Evolutionary conservation across 2,797 vertebrate genomes (phyloP).

Genomic region (Melanotaenia nigrans): DNA sequence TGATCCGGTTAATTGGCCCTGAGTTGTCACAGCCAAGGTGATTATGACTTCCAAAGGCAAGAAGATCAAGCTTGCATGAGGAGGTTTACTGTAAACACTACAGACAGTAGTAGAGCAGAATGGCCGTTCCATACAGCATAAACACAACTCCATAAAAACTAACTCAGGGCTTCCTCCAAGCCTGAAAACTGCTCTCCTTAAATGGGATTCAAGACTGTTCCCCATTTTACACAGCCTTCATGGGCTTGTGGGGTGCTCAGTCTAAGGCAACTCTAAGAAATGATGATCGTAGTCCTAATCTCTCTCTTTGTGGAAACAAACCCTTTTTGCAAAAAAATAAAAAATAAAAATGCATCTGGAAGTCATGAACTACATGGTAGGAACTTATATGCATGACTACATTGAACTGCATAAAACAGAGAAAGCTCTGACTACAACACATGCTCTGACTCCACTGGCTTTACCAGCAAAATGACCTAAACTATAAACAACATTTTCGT

Average conservation of each 20-base stretch:
- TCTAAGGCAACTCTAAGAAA: neutral
- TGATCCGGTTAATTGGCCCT: slow-evolving; percentile 71
- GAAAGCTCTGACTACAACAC: neutral
- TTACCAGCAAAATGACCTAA: neutral
- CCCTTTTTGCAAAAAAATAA: neutral
- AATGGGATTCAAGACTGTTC: neutral
- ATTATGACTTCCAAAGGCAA: slow-evolving; percentile 41
- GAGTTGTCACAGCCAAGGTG: slow-evolving; percentile 47
- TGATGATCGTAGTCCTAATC: neutral
- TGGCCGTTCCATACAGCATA: neutral
- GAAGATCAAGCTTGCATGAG: slow-evolving; percentile 14
- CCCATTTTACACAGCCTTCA: neutral
- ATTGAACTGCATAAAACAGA: neutral
- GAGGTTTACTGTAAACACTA: slow-evolving; percentile 15
- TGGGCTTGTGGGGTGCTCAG: too few relatives aligned
- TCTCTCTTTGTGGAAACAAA: neutral
- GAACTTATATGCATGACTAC: neutral
- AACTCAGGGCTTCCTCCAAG: neutral
- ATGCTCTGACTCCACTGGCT: neutral
- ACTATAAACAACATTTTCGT: neutral
- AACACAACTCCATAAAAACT: neutral
- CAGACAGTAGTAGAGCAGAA: neutral
- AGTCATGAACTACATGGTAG: neutral
- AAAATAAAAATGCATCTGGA: neutral
- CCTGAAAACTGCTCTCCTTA: neutral